Base-by-base conservation (phyloP, 2,797 vertebrate species). In the Pyrocephalus nanus region DNA sequence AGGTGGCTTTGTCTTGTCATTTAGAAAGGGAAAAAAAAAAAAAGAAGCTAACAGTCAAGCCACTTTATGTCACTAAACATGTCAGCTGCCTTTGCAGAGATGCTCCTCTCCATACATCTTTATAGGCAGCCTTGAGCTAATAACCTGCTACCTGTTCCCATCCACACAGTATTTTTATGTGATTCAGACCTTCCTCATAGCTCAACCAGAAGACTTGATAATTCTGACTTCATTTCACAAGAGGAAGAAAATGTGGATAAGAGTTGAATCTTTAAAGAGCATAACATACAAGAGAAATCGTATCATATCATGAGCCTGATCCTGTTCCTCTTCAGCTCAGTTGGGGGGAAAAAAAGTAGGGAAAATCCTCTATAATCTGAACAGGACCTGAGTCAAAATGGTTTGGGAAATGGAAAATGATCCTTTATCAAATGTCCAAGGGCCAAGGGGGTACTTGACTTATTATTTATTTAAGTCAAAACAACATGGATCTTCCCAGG, bases 1-100 rank as follows among this genome's bases (percentile, higher is more conserved):
- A 92, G 86, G 40, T 95, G 83, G 74, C 92, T 92, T 96, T 95
- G 95, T 94, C 95, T 95, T 97, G 95, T 97, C 96, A 96, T 94
- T 95, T 95, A 94, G 67, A 77, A 65, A 84, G 66, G 7, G 14
- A 81, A 34, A 93, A 91, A 86, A 42, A 83, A 55, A 93, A 66
- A 73, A 86, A 89, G 54, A 80, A 97, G 88, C 88, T 93, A 96
- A 92, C 92, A 95, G 96, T 95, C 95, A 96, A 96, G 92, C 66
- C 91, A 90, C 93, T 96, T 93, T 86, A 86, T 96, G 96, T 93
- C 94, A 95, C 91, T 88, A 96, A 97, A 97, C 86, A 96, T 57
- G 65, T 74, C 92, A 91, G 53, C 67, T 66, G 66, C 55, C 78
- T 64, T 58, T 34, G 51, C 80, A 25, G 78, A 85, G 87, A 71